A percentile compares a stretch with the other conserved stretches of the same genome.
These are phyloP conservation scores for Adrianichthys oophorus DNA, from an alignment of 2,797 vertebrate genomes.

Conservation along the genomic window DNA sequence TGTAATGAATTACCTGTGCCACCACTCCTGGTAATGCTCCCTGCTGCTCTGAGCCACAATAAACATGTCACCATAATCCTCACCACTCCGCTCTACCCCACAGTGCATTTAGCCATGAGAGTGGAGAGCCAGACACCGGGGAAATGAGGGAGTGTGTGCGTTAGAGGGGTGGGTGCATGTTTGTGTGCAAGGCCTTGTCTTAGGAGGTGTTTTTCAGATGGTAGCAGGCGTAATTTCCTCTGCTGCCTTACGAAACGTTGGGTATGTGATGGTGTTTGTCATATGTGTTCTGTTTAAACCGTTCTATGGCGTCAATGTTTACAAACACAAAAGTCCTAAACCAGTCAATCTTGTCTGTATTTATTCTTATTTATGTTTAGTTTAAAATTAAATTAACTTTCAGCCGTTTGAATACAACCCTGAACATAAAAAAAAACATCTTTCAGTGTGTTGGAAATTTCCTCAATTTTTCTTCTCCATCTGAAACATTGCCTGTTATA, in stretches of 20 bases:
- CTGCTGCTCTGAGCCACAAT: conserved; percentile 83
- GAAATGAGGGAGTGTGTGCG: conserved; percentile 55
- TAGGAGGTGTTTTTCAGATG: conserved; percentile 48
- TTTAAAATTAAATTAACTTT: background rate
- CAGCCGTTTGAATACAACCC: background rate
- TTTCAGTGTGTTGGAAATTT: background rate
- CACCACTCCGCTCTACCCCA: conserved; percentile 91
- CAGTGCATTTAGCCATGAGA: conserved; percentile 63
- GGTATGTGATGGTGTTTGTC: conserved; percentile 73
- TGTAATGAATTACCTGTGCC: conserved; percentile 90
- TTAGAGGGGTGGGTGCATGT: conserved; percentile 28
- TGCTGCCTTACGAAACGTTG: conserved; percentile 84
- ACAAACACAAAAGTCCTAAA: conserved; percentile 3
- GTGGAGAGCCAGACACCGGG: conserved; percentile 56
- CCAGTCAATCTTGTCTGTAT: background rate
- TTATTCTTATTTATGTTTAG: background rate
- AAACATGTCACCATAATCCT: conserved; percentile 98
- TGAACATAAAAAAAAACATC: background rate
- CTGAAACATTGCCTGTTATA: background rate
- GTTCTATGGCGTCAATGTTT: conserved; percentile 40
- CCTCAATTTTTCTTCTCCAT: conserved; percentile 4
- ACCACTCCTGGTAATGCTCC: conserved; percentile 88
- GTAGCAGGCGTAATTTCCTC: conserved; percentile 88
- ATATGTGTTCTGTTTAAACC: conserved; percentile 34
- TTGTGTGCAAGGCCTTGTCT: conserved; percentile 13